Conservation (phyloP, 2,797 vertebrate genomes). For the Pteropus rufus region DNA sequence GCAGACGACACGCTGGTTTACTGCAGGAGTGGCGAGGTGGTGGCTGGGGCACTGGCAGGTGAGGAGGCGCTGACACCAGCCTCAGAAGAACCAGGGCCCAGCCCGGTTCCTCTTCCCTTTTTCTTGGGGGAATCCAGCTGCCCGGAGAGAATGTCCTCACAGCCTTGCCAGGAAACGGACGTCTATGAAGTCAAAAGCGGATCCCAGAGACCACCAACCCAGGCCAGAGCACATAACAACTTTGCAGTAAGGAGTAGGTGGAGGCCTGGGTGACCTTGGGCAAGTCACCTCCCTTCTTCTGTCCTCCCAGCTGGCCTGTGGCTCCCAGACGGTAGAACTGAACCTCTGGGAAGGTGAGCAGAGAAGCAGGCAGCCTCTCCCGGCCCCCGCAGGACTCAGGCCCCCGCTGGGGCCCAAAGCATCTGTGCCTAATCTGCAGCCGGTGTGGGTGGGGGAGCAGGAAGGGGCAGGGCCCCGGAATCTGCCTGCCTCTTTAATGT, state of each 20-base stretch:
- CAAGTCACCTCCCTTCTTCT: not conserved
- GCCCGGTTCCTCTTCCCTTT: not conserved
- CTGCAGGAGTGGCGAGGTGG: rapidly evolving
- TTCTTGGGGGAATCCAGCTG: not conserved
- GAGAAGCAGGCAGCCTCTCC: not conserved
- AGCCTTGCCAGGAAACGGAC: not conserved
- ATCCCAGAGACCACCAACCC: not conserved
- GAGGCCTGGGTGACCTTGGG: not conserved
- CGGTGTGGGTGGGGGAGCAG: not conserved
- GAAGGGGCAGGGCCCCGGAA: not conserved
- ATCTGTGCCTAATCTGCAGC: not conserved
- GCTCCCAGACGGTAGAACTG: rapidly evolving
- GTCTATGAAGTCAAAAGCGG: not conserved
- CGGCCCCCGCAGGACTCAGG: not conserved
- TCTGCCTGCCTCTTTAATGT: not conserved
- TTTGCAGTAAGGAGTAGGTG: not conserved
- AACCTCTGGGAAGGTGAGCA: not conserved
- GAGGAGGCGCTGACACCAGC: not conserved
- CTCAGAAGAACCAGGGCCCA: rapidly evolving
- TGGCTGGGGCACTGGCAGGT: not conserved
- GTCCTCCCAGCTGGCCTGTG: not conserved
- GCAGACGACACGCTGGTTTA: rapidly evolving
- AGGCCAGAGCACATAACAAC: not conserved
- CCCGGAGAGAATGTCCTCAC: not conserved
- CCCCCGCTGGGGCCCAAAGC: not conserved